Percentiles rank a stretch among this genome's conserved stretches.
Evolutionary conservation across 2,113 vertebrate genomes (phyloP).

Genomic region (Grammomys surdaster): DNA sequence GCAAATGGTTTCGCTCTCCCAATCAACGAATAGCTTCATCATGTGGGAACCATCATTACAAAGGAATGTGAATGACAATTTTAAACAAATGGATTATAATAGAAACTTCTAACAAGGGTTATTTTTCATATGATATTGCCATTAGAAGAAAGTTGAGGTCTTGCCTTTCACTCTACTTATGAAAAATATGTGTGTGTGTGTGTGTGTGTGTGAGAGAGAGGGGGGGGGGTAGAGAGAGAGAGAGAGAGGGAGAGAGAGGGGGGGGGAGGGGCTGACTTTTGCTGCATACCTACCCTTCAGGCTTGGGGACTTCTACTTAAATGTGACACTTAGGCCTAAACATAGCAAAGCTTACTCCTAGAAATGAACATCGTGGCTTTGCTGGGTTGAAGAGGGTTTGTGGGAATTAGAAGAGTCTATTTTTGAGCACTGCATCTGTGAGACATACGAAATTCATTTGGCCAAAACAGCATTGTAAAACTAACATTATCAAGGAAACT

Average conservation of each 20-base stretch:
- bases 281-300: background rate
- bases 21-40: conserved; percentile 49
- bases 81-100: conserved; percentile 49
- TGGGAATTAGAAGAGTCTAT: conserved; percentile 52
- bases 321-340: conserved; percentile 5
- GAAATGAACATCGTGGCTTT: background rate
- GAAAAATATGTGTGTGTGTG: background rate
- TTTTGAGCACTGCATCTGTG: conserved; percentile 56
- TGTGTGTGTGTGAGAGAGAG: too few species aligned
- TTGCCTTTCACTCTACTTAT: conserved; percentile 3
- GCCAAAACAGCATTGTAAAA: conserved; percentile 34
- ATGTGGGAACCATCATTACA: conserved; percentile 44
- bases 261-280: background rate
- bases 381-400: background rate
- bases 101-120: background rate
- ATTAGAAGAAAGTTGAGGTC: conserved; percentile 21
- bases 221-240: background rate
- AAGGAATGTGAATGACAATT: conserved; percentile 39
- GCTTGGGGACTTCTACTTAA: background rate
- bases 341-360: background rate
- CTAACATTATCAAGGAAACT: background rate
- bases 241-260: too few species aligned
- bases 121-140: conserved; percentile 42
- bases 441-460: conserved; percentile 57
- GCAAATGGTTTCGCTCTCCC: conserved; percentile 56